A percentile compares a stretch with the other conserved stretches of the same genome.
These are phyloP conservation scores for Apamea monoglypha DNA, from an alignment of 2,888 invertebrate species.

Conservation along the genomic window DNA sequence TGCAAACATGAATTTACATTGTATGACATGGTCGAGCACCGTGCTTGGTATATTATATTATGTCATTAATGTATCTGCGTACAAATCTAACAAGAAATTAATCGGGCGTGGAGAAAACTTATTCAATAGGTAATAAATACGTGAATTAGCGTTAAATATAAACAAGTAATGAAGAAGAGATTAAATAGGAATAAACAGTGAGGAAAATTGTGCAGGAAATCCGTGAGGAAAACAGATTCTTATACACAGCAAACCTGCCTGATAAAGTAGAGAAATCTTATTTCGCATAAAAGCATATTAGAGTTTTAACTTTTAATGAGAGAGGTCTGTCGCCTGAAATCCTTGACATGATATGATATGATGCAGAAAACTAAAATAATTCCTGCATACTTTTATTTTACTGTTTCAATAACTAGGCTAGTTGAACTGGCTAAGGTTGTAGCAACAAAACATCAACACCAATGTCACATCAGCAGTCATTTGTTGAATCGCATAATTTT, in stretches of 20 bases:
- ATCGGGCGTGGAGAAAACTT: constrained; percentile 6
- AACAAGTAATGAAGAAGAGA: background rate
- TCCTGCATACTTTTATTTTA: background rate
- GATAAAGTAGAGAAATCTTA: background rate
- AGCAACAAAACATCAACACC: constrained; percentile 9
- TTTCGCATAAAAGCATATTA: background rate
- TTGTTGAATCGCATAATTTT: constrained; percentile 30
- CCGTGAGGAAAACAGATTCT: background rate
- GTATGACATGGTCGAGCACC: constrained; percentile 38
- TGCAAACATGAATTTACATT: constrained; percentile 55
- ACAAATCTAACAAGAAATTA: background rate
- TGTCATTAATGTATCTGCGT: background rate
- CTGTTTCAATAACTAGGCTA: background rate
- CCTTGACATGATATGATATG: background rate
- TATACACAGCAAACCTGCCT: background rate
- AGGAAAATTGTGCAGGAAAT: background rate
- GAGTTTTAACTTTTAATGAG: background rate
- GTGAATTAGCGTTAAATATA: constrained; percentile 1
- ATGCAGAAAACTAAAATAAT: background rate
- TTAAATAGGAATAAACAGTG: background rate
- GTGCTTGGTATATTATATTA: constrained; percentile 48
- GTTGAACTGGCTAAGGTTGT: background rate
- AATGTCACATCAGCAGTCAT: constrained; percentile 27
- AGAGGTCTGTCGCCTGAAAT: background rate
- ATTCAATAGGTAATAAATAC: background rate